These are phyloP conservation scores for Agrilus mali DNA, from an alignment of 2,888 invertebrate species.

Conservation along the genomic window DNA sequence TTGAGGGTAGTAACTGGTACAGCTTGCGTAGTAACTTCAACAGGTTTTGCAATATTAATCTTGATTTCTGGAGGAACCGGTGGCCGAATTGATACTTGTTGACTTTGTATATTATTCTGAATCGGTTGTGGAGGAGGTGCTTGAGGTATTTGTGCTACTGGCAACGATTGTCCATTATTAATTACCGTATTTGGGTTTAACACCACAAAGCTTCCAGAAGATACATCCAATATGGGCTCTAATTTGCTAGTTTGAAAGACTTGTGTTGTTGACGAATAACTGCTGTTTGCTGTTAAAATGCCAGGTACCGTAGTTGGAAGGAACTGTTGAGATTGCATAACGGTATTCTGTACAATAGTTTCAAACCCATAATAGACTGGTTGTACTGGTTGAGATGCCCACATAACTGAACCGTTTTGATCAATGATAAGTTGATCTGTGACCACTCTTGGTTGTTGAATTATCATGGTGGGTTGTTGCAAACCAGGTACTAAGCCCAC, in stretches of 20 bases:
- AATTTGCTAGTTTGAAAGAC: conserved; percentile 78
- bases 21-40: conserved; percentile 5
- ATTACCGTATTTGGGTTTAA: conserved; percentile 49
- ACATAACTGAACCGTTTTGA: conserved; percentile 30
- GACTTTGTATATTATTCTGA: conserved; percentile 11
- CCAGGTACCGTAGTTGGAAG: conserved; percentile 72
- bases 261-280: conserved; percentile 74
- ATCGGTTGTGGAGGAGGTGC: conserved; percentile 11
- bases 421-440: conserved; percentile 30
- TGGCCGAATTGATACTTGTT: conserved; percentile 11
- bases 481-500: conserved; percentile 29
- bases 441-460: conserved; percentile 26
- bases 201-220: conserved; percentile 53
- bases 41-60: conserved; percentile 7
- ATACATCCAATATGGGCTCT: conserved; percentile 66
- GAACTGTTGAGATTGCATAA: conserved; percentile 81
- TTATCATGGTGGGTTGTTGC: conserved; percentile 29
- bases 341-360: conserved; percentile 77
- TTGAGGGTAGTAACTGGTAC: conserved; percentile 12
- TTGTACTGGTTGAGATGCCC: conserved; percentile 44
- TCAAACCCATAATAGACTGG: conserved; percentile 75
- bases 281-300: conserved; percentile 66
- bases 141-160: conserved; percentile 15
- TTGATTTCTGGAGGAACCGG: conserved; percentile 9
- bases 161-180: conserved; percentile 26